Base-by-base conservation (phyloP, 2,888 invertebrate species). In the Miltochrista miniata region DNA sequence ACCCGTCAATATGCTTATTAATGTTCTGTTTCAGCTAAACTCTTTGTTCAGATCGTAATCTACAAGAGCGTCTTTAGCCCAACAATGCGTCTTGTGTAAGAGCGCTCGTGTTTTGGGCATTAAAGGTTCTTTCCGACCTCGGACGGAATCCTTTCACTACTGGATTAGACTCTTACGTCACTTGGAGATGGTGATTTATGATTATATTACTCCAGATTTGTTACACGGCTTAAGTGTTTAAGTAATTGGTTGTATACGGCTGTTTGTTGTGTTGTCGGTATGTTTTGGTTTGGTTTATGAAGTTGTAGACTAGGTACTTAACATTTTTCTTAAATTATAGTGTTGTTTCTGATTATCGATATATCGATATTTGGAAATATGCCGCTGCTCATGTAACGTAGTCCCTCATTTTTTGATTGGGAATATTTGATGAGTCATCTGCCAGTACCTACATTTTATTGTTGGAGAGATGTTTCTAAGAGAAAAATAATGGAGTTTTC, bases 71-170 rank as follows among this genome's bases (percentile, higher is more conserved):
- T 71, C 70, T 64, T 59, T 51, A 54, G 40, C 43, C 35, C 51
- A 70, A 66, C 69, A 70, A 70, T 61, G 66, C 61, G 54, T 58
- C 55, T 74, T 71, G 72, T 52, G 68, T 60, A 73, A 68, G 51
- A 50, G 34, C 18, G 51, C 44, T 77, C 79, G 76, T 80, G 81
- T 71, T 77, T 75, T 70, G 67, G 69, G 68, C 63, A 78, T 76
- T 77, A 75, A 56, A 31, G 55, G 58, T 68, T 68, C 65, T 61
- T 73, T 59, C 51, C 58, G 70, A 56, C 70, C 70, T 73, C 67
- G 66, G 64, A 56, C 34, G 51, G 51, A 63, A 68, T 76, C 77
- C 76, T 76, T 76, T 77, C 75, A 74, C 72, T 68, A 35, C 44
- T 56, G 58, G 69, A 69, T 70, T 65, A 72, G 56, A 31, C 34